phyloP scores from a whole-genome alignment of 2,113 vertebrate genomes.

The Calidris pygmaea region DNA sequence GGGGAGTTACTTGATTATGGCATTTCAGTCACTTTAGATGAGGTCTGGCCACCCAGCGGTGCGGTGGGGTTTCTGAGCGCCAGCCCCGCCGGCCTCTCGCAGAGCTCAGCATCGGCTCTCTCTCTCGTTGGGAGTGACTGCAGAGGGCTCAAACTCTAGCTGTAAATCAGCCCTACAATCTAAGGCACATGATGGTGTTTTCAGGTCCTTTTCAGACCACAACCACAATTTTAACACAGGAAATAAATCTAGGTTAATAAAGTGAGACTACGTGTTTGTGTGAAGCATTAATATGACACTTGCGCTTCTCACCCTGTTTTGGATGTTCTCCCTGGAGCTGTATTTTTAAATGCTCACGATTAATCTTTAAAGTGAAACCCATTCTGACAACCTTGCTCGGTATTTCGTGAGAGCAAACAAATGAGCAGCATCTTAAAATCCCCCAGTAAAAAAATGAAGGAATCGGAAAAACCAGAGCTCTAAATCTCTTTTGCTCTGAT shows the following conservation, averaged over 20 bases:
- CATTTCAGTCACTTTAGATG: not conserved
- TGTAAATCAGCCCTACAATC: not conserved
- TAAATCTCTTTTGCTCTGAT: not conserved
- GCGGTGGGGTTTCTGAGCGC: not conserved
- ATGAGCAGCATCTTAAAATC: not conserved
- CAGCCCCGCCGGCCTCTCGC: rapidly evolving
- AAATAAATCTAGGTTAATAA: not conserved
- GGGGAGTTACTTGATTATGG: not conserved
- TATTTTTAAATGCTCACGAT: not conserved
- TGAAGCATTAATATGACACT: not conserved
- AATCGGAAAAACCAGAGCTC: not conserved
- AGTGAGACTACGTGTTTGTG: not conserved
- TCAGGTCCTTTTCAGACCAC: not conserved
- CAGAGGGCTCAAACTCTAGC: not conserved
- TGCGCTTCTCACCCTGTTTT: not conserved
- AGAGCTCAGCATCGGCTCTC: not conserved
- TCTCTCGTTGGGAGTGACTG: not conserved
- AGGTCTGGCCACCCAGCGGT: not conserved
- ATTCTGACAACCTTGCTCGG: not conserved
- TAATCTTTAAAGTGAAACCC: not conserved
- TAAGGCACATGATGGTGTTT: not conserved
- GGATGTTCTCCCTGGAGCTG: not conserved
- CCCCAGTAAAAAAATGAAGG: not conserved
- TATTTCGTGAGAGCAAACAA: not conserved
- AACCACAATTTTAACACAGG: not conserved